A percentile compares a stretch with the other conserved stretches of the same genome.
These are phyloP conservation scores for Zoanthus sociatus DNA, from an alignment of 92 coral and sea anemone species.

Conservation along the genomic window DNA sequence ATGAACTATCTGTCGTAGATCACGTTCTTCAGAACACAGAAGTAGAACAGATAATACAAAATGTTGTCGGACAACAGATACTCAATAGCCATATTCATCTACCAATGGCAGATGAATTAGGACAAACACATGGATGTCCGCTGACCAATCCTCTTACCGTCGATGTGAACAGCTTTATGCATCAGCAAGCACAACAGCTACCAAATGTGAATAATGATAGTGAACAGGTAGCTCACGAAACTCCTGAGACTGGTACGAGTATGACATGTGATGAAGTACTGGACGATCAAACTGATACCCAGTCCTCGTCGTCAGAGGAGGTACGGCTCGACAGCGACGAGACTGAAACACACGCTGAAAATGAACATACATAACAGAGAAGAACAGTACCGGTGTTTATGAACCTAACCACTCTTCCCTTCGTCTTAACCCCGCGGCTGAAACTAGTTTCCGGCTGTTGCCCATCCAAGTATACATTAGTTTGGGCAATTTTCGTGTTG, in stretches of 20 bases:
- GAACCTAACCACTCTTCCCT: too few relatives aligned
- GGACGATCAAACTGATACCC: conserved; percentile 47
- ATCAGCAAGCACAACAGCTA: conserved; percentile 53
- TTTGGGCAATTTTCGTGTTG: too few relatives aligned
- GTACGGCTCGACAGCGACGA: conserved; percentile 17
- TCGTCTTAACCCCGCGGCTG: too few relatives aligned
- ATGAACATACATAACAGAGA: background rate
- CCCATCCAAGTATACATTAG: too few relatives aligned
- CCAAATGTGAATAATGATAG: background rate
- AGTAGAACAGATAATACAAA: conserved; percentile 92
- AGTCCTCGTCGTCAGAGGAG: conserved; percentile 32
- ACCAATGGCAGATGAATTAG: conserved; percentile 67
- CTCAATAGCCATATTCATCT: conserved; percentile 81
- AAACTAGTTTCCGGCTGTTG: too few relatives aligned
- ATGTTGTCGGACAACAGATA: conserved; percentile 86
- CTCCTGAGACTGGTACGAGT: conserved; percentile 9
- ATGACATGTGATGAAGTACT: conserved; percentile 26
- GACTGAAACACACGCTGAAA: conserved; percentile 29
- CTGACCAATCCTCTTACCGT: conserved; percentile 62
- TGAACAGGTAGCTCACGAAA: background rate
- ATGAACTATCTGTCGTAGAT: conserved; percentile 80
- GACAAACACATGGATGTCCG: conserved; percentile 63
- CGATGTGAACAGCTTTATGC: conserved; percentile 72
- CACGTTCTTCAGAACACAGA: conserved; percentile 84
- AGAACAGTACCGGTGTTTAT: too few relatives aligned